phyloP scores from a whole-genome alignment of 2,797 vertebrate species.

The Trematomus bernacchii region DNA sequence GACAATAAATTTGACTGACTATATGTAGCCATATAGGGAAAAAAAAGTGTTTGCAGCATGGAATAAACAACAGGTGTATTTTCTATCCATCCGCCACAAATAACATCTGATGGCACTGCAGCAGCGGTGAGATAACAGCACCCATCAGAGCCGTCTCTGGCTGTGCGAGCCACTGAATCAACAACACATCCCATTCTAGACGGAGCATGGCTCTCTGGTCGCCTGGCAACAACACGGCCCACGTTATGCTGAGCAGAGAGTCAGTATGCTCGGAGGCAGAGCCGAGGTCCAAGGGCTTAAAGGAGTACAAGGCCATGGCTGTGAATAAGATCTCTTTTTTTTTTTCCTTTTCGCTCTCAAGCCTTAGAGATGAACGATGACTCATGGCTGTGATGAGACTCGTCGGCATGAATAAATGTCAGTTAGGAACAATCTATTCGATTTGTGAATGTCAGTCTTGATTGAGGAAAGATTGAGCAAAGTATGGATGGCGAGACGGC shows the following conservation, averaged over 20 bases:
- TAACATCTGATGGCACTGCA: conserved; percentile 20
- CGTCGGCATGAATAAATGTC: conserved; percentile 50
- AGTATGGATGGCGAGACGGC: background rate
- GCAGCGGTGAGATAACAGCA: conserved; percentile 68
- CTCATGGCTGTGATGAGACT: conserved; percentile 49
- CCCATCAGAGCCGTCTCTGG: conserved; percentile 74
- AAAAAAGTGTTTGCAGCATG: background rate
- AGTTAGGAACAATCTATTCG: conserved; percentile 8
- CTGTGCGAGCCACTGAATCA: conserved; percentile 75
- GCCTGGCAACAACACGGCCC: conserved; percentile 82
- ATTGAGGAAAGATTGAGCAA: conserved; percentile 1
- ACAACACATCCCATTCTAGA: conserved; percentile 81
- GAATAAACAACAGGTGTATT: conserved; percentile 18
- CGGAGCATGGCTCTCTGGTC: conserved; percentile 72
- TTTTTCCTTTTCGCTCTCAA: conserved; percentile 9
- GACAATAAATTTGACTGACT: no score
- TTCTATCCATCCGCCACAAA: conserved; percentile 5
- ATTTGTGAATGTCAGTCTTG: conserved; percentile 35
- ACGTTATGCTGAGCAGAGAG: conserved; percentile 54
- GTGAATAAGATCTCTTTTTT: conserved; percentile 52
- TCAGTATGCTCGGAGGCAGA: conserved; percentile 49
- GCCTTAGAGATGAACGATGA: conserved; percentile 46
- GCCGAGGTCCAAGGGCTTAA: conserved; percentile 53
- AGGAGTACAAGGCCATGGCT: conserved; percentile 56
- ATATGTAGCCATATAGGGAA: no score